Conservation (phyloP, 2,888 invertebrate species). For the Magallana nippona region DNA sequence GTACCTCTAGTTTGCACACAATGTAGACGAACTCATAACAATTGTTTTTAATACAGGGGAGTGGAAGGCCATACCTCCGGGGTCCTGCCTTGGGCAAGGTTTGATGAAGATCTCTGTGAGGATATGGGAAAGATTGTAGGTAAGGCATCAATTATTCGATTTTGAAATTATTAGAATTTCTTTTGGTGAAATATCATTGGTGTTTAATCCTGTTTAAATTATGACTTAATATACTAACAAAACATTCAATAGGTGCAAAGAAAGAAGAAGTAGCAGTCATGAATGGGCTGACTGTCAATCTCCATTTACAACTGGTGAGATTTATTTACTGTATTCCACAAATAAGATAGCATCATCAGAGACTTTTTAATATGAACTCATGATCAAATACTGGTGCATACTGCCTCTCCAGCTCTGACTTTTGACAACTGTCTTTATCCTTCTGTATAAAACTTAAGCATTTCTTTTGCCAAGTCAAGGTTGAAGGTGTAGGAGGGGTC, state of each 20-base stretch:
- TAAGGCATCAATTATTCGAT: slow-evolving; percentile 52
- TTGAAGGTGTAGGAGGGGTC: too few relatives aligned
- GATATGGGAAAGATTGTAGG: slow-evolving; percentile 80
- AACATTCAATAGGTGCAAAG: slow-evolving; percentile 73
- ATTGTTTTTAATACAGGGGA: slow-evolving; percentile 67
- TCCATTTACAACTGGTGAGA: slow-evolving; percentile 82
- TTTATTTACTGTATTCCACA: background rate
- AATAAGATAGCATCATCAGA: too few relatives aligned
- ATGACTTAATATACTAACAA: background rate
- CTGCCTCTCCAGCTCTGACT: too few relatives aligned
- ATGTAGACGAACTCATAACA: background rate
- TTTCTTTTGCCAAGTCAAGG: too few relatives aligned
- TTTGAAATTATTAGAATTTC: background rate
- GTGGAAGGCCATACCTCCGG: slow-evolving; percentile 79
- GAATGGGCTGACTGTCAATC: slow-evolving; percentile 83
- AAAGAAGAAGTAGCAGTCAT: slow-evolving; percentile 81
- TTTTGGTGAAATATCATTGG: background rate
- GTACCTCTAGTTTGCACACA: too few relatives aligned
- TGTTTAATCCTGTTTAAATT: background rate
- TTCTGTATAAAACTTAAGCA: too few relatives aligned
- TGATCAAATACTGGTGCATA: too few relatives aligned
- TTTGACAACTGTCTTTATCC: too few relatives aligned
- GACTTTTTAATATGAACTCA: too few relatives aligned
- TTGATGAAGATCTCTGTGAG: slow-evolving; percentile 79
- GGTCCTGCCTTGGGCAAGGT: slow-evolving; percentile 80